A percentile compares a stretch with the other conserved stretches of the same genome.
phyloP scores from a whole-genome alignment of 37 sponge, comb jelly and placozoan genomes.

The Spongilla lacustris region DNA sequence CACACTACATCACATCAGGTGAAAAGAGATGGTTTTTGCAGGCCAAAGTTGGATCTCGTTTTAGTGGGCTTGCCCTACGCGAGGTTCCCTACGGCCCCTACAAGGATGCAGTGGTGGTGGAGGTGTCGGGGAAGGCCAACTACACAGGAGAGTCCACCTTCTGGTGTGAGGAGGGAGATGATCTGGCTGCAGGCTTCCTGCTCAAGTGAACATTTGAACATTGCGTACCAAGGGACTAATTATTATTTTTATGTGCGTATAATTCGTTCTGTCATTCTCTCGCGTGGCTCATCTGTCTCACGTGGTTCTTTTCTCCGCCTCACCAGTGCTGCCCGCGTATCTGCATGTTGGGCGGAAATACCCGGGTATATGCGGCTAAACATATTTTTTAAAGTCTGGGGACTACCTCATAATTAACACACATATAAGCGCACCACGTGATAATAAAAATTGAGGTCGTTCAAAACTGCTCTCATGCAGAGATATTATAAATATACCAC shows the following conservation, averaged over 20 bases:
- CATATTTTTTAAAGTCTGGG: too few relatives aligned
- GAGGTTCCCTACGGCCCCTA: conserved; percentile 45
- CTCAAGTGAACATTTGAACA: conserved; percentile 23
- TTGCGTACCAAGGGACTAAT: neutral
- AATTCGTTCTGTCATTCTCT: too few relatives aligned
- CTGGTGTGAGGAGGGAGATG: conserved; percentile 69
- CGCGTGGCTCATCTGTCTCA: too few relatives aligned
- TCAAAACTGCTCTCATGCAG: too few relatives aligned
- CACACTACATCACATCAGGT: conserved; percentile 13
- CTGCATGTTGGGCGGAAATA: too few relatives aligned
- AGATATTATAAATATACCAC: too few relatives aligned
- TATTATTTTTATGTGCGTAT: neutral
- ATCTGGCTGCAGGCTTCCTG: conserved; percentile 53
- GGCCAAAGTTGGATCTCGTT: conserved; percentile 40
- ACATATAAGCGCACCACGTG: too few relatives aligned
- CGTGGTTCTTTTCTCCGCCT: too few relatives aligned
- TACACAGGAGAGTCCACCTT: conserved; percentile 75
- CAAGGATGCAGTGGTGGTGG: conserved; percentile 67
- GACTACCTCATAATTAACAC: too few relatives aligned
- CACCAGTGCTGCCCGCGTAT: too few relatives aligned
- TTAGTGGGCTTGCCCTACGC: conserved; percentile 56
- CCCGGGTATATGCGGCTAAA: too few relatives aligned
- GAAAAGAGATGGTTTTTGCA: conserved; percentile 42
- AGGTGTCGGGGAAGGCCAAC: conserved; percentile 79
- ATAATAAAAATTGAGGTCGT: too few relatives aligned